Evolutionary conservation across 2,888 invertebrate genomes (phyloP).

Genomic region (Lasioglossum leucozonium): DNA sequence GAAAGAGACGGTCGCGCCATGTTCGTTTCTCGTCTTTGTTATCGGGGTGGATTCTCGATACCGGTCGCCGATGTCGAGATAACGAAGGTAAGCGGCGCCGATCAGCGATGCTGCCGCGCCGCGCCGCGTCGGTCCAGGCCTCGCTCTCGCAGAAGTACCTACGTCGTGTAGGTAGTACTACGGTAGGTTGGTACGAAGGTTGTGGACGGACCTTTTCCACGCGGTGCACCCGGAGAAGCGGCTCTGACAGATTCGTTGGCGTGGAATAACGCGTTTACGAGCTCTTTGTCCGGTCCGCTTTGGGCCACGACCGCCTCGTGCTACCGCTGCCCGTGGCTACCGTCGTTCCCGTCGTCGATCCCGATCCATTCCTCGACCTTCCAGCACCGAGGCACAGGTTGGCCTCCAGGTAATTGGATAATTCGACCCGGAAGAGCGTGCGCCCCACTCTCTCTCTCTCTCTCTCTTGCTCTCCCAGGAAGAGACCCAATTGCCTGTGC

Average conservation of each 20-base stretch:
- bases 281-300: slow-evolving; percentile 80
- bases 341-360: slow-evolving; percentile 58
- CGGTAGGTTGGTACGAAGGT: slow-evolving; percentile 30
- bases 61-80: slow-evolving; percentile 56
- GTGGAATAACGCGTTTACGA: slow-evolving; percentile 84
- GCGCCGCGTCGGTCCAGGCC: background rate
- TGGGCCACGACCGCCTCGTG: slow-evolving; percentile 74
- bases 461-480: slow-evolving; percentile 15
- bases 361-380: slow-evolving; percentile 63
- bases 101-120: background rate
- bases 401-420: slow-evolving; percentile 80
- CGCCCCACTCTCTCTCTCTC: slow-evolving; percentile 11
- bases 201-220: slow-evolving; percentile 75
- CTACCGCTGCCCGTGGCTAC: slow-evolving; percentile 55
- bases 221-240: slow-evolving; percentile 79
- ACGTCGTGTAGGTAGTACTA: slow-evolving; percentile 33
- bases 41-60: slow-evolving; percentile 29
- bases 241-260: slow-evolving; percentile 84
- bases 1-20: no score
- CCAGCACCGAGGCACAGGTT: slow-evolving; percentile 62
- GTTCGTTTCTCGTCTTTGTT: slow-evolving; percentile 21
- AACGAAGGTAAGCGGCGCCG: slow-evolving; percentile 49
- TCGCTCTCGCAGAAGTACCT: slow-evolving; percentile 19
- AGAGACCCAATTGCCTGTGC: slow-evolving; percentile 22
- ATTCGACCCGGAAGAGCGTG: slow-evolving; percentile 77